Percentiles rank a stretch among this genome's conserved stretches.
phyloP scores from a whole-genome alignment of 2,113 vertebrate genomes.

The Cathartes aura region DNA sequence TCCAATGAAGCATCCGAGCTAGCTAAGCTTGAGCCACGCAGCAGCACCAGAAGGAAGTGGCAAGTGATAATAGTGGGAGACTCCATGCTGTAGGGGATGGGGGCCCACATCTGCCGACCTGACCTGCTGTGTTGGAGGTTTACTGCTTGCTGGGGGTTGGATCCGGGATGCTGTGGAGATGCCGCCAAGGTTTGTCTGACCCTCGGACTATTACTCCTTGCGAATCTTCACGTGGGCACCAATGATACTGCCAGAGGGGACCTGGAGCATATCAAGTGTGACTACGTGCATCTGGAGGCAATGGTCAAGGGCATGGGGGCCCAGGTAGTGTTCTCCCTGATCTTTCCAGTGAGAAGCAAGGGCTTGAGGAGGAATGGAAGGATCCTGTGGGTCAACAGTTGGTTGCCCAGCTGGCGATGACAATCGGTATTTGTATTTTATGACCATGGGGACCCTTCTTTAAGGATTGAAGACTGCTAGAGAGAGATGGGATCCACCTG shows the following conservation, averaged over 20 bases:
- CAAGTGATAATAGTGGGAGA: not conserved
- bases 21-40: not conserved
- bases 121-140: not conserved
- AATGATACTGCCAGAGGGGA: not conserved
- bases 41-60: not conserved
- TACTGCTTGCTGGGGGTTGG: not conserved
- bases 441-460: not conserved
- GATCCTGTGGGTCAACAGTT: not conserved
- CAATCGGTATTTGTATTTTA: not conserved
- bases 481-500: not conserved
- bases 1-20: not conserved
- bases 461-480: not conserved
- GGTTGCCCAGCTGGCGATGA: not conserved
- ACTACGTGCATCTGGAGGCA: not conserved
- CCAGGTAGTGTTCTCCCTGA: not conserved
- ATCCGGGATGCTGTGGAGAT: not conserved
- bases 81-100: not conserved
- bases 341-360: not conserved
- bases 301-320: not conserved
- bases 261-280: not conserved
- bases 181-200: not conserved
- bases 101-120: not conserved
- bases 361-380: not conserved
- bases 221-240: not conserved
- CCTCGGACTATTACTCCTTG: not conserved